Conservation (phyloP, 2,113 vertebrate species). For the Artemisiospiza belli region DNA sequence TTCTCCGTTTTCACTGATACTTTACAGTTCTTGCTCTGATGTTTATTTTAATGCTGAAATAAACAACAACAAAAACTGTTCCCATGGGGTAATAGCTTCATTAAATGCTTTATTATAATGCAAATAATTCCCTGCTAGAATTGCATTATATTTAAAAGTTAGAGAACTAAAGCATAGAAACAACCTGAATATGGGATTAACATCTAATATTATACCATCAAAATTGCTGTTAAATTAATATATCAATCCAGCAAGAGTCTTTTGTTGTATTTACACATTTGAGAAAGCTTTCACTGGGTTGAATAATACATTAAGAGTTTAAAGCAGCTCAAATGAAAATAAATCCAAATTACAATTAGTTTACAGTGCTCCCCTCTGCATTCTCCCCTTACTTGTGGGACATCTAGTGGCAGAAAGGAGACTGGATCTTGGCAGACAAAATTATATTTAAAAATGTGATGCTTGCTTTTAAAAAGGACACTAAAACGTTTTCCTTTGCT, state of each 20-base stretch:
- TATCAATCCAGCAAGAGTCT: background rate
- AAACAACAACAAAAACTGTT: background rate
- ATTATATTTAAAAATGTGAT: background rate
- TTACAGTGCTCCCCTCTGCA: background rate
- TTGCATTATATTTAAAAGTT: background rate
- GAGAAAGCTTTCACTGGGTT: background rate
- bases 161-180: background rate
- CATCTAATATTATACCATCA: background rate
- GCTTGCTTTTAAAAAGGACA: background rate
- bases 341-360: background rate
- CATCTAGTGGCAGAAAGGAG: constrained; percentile 46
- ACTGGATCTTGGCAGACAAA: background rate
- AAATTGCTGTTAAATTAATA: background rate
- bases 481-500: fast-evolving
- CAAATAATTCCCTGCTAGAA: background rate
- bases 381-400: constrained; percentile 28
- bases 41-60: background rate
- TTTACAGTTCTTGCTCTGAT: background rate
- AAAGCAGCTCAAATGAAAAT: background rate
- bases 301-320: background rate
- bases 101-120: background rate
- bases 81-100: background rate
- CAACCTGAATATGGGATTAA: background rate
- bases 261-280: background rate
- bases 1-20: background rate